Base-by-base conservation (phyloP, 2,888 invertebrate species). In the Chrysolina oricalcia region DNA sequence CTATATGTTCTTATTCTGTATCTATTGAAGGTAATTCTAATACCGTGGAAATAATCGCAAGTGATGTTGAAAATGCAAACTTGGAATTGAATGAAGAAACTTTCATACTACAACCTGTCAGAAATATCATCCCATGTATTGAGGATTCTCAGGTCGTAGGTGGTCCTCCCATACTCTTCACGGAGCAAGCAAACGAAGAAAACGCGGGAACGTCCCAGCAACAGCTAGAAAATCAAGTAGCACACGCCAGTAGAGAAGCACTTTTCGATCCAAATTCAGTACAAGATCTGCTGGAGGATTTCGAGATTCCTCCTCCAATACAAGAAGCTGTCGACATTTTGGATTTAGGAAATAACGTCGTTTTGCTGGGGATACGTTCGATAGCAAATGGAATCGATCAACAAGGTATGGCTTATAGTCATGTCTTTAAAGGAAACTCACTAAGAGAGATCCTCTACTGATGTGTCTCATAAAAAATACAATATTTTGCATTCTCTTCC, bases 201-300 rank as follows among this genome's bases (percentile, higher is more conserved):
- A 76, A 70, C 17, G 70, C 59, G 6, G 76, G 72, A 40, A 72
- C 53, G 19, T 15, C 56, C 8, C 41, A 27, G 15, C 50, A 56
- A 9, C 66, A 64, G 48, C 15, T 35, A n/a, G 73, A 66, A 6
- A 23, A 43, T n/a, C 50, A 62, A 19, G 72, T 87, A 10, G 84
- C 84, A 19, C 80, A 80, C 56, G 86, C 87, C 3, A 88, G 88
- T 73, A 80, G 85, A 43, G 89, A 89, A 78, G 89, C 86, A 0
- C 81, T 89, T 0, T 87, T 84, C 73, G 89, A 89, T 80, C 85
- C 86, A 0, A 86, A 87, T 79, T 89, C 88, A 0, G 85, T 87
- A 72, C 80, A 83, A 35, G 87, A 88, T 74, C 80, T 88, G 70
- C 72, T 88, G 50, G 86, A 87, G 23, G 89, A 88, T 67, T 87